Conservation (phyloP, 2,113 vertebrate genomes). For the Toxostoma redivivum region DNA sequence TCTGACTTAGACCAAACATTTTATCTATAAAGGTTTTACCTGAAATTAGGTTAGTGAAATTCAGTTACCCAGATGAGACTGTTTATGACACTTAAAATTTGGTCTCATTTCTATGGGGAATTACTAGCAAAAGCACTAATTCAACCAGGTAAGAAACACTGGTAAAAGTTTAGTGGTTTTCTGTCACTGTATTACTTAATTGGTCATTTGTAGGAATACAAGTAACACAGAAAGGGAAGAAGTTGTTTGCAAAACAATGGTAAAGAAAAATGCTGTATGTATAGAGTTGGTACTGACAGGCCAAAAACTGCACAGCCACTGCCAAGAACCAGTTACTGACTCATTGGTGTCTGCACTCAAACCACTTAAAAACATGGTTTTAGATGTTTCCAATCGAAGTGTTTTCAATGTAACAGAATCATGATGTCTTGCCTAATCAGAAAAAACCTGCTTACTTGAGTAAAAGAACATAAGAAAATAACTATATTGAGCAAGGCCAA, state of each 20-base stretch:
- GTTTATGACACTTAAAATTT: neutral
- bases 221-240: neutral
- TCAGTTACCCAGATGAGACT: neutral
- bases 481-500: neutral
- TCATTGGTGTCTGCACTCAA: rapidly evolving
- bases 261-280: neutral
- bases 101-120: neutral
- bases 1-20: neutral
- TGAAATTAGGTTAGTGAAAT: neutral
- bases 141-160: neutral
- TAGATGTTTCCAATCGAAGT: neutral
- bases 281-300: neutral
- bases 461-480: neutral
- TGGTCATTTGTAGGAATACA: neutral
- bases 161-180: neutral
- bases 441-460: neutral
- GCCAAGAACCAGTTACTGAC: neutral
- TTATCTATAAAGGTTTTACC: neutral
- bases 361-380: neutral
- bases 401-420: neutral
- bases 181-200: neutral
- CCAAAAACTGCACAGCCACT: neutral
- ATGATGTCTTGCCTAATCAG: neutral
- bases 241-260: neutral
- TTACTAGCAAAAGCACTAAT: neutral